These are phyloP conservation scores for Poeciliopsis presidionis DNA, from an alignment of 2,797 vertebrate species.

Conservation along the genomic window DNA sequence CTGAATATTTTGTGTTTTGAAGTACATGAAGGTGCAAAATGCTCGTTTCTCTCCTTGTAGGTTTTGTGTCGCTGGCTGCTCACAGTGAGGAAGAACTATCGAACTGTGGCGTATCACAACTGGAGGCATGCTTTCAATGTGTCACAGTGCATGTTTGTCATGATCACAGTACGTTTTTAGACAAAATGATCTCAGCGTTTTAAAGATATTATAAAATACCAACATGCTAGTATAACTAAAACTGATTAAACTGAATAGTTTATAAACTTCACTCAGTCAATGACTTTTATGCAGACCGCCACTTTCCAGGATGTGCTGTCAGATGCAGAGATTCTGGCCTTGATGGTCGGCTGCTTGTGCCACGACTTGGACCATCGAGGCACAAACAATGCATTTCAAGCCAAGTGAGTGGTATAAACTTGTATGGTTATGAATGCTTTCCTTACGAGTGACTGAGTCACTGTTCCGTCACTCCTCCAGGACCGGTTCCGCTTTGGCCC, in stretches of 20 bases:
- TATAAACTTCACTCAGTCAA: neutral
- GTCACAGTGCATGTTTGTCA: slow-evolving; percentile 84
- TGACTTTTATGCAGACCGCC: slow-evolving; percentile 70
- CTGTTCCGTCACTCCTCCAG: slow-evolving; percentile 56
- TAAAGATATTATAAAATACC: too few relatives aligned
- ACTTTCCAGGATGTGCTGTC: slow-evolving; percentile 81
- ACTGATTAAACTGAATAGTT: neutral
- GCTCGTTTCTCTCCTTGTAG: slow-evolving; percentile 45
- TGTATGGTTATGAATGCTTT: neutral
- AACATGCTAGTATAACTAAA: too few relatives aligned
- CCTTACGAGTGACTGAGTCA: neutral
- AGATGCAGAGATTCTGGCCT: slow-evolving; percentile 81
- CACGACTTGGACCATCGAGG: slow-evolving; percentile 85
- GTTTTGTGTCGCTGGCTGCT: slow-evolving; percentile 85
- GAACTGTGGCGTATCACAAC: slow-evolving; percentile 85
- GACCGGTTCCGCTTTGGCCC: slow-evolving; percentile 82
- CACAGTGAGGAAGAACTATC: slow-evolving; percentile 86
- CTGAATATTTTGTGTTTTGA: neutral
- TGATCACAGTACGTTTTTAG: slow-evolving; percentile 79
- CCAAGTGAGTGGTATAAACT: slow-evolving; percentile 72
- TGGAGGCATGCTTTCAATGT: slow-evolving; percentile 87
- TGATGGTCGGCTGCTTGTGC: slow-evolving; percentile 86
- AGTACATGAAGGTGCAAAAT: neutral
- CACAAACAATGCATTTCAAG: slow-evolving; percentile 87
- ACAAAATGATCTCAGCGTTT: neutral